phyloP scores from a whole-genome alignment of 2,113 vertebrate genomes.

The Microcebus griseorufus region DNA sequence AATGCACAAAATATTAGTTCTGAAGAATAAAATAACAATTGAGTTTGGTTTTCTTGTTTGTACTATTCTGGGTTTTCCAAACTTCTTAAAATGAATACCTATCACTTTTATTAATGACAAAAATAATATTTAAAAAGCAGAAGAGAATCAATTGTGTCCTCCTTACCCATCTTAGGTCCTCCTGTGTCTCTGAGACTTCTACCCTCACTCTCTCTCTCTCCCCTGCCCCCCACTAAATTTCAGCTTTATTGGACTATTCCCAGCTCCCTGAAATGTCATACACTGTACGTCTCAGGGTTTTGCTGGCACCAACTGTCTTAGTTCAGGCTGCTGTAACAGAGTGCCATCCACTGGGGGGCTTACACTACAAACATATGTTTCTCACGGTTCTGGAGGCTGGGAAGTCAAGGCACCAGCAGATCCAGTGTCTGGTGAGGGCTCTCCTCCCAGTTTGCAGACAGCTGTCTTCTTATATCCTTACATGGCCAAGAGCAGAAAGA shows the following conservation, averaged over 20 bases:
- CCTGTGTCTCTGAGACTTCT: background rate
- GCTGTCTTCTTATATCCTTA: background rate
- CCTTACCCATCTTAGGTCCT: background rate
- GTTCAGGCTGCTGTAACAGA: background rate
- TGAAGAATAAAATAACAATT: background rate
- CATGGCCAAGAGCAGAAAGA: background rate
- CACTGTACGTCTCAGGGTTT: background rate
- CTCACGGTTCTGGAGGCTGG: background rate
- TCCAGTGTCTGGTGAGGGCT: background rate
- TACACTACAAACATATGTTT: background rate
- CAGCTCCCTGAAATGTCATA: background rate
- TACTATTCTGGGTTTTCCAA: background rate
- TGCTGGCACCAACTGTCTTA: background rate
- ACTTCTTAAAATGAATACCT: background rate
- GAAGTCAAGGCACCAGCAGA: background rate
- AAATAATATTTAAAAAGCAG: background rate
- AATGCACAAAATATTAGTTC: background rate
- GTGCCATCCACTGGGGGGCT: background rate
- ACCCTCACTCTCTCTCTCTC: too few species aligned
- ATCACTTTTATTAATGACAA: background rate
- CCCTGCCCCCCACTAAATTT: background rate
- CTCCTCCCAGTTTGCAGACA: background rate
- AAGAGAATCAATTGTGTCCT: background rate
- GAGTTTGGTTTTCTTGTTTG: constrained; percentile 7
- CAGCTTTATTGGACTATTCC: background rate